Percentiles rank a stretch among this genome's conserved stretches.
Conservation (phyloP, 2,113 vertebrate species). For the Mohoua ochrocephala region DNA sequence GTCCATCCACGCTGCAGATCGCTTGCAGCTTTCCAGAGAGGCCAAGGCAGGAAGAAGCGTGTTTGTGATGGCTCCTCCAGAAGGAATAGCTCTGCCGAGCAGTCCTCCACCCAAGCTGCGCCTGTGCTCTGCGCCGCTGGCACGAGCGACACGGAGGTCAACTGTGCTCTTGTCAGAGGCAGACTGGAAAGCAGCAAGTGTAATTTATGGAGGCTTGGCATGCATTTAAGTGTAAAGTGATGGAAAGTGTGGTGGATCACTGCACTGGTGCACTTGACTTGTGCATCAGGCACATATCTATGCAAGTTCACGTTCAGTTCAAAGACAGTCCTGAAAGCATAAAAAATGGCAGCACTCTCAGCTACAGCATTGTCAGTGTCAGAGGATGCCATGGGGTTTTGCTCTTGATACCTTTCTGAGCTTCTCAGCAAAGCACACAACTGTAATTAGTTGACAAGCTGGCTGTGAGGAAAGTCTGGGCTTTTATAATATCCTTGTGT, state of each 20-base stretch:
- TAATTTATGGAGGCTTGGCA: constrained; percentile 62
- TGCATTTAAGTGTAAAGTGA: constrained; percentile 63
- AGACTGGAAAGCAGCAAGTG: constrained; percentile 16
- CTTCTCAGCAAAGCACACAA: neutral
- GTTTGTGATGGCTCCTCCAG: neutral
- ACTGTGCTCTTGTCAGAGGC: neutral
- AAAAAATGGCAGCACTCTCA: constrained; percentile 8
- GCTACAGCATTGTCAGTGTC: neutral
- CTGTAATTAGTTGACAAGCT: constrained; percentile 28
- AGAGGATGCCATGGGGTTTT: constrained; percentile 20
- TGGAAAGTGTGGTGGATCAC: constrained; percentile 59
- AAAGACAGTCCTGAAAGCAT: constrained; percentile 32
- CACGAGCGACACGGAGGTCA: neutral
- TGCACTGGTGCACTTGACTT: constrained; percentile 59
- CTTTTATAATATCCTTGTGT: neutral
- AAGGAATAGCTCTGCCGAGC: neutral
- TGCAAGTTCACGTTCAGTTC: constrained; percentile 49
- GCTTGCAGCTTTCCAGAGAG: neutral
- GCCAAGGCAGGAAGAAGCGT: neutral
- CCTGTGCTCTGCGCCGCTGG: fast-evolving
- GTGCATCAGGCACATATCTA: constrained; percentile 36
- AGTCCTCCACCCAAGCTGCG: neutral
- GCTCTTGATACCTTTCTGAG: constrained; percentile 11
- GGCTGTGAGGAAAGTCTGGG: neutral
- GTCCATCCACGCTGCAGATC: neutral